phyloP scores from a whole-genome alignment of 2,797 vertebrate genomes.

The Tragelaphus oryx region DNA sequence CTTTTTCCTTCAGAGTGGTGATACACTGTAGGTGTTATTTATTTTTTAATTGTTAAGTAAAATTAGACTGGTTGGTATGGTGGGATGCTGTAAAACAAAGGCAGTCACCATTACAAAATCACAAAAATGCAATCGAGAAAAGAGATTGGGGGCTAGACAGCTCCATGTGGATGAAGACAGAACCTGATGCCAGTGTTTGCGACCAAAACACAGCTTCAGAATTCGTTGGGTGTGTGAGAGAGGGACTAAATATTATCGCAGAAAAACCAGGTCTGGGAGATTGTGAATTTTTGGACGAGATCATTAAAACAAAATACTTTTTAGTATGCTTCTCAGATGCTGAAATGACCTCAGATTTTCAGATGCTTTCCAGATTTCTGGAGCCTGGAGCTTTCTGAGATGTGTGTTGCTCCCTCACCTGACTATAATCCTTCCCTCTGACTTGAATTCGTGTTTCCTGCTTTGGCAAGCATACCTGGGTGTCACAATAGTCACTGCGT shows the following conservation, averaged over 20 bases:
- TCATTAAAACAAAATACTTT: background rate
- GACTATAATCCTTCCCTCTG: background rate
- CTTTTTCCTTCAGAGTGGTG: background rate
- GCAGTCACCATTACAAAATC: background rate
- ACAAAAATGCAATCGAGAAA: background rate
- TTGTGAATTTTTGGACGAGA: background rate
- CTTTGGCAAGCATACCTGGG: background rate
- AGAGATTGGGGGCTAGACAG: too few species aligned
- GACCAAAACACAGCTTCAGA: background rate
- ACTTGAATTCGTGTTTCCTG: background rate
- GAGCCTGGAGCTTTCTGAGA: background rate
- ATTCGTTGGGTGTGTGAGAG: background rate
- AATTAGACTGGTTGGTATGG: background rate
- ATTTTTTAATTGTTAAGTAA: background rate
- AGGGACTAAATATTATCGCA: background rate
- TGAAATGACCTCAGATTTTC: background rate
- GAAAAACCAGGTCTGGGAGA: background rate
- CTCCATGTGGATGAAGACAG: rapidly evolving
- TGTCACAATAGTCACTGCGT: background rate
- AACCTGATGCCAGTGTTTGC: background rate
- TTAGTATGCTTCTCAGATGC: background rate
- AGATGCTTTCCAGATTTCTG: background rate
- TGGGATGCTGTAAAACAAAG: background rate
- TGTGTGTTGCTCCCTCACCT: rapidly evolving
- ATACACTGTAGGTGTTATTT: background rate